Percentiles rank a stretch among this genome's conserved stretches.
phyloP scores from a whole-genome alignment of 2,888 invertebrate genomes.

The Aspidiotus rigidus region DNA sequence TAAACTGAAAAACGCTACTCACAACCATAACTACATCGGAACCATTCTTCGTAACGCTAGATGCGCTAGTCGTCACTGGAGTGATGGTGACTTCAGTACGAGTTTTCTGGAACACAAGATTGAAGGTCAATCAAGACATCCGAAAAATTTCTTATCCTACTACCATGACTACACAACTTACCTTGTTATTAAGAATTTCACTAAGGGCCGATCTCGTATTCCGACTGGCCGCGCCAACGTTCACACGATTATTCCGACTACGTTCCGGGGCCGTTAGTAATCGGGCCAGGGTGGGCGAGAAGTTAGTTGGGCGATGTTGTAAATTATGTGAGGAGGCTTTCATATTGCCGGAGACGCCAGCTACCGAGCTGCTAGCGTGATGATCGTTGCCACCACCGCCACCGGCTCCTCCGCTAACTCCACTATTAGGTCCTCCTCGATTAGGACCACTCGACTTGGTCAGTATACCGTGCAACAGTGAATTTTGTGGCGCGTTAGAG shows the following conservation, averaged over 20 bases:
- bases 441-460: slow-evolving; percentile 45
- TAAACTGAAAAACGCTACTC: slow-evolving; percentile 25
- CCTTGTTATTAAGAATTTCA: slow-evolving; percentile 32
- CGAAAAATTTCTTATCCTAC: neutral
- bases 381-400: slow-evolving; percentile 10
- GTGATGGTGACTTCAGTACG: slow-evolving; percentile 54
- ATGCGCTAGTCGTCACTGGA: slow-evolving; percentile 43
- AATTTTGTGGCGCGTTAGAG: slow-evolving; percentile 48
- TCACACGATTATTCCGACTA: slow-evolving; percentile 20
- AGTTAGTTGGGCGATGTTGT: slow-evolving; percentile 50
- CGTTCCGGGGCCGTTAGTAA: slow-evolving; percentile 59
- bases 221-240: slow-evolving; percentile 11
- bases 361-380: slow-evolving; percentile 20
- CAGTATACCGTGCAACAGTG: slow-evolving; percentile 65
- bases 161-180: neutral
- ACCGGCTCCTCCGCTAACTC: neutral
- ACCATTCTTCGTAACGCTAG: slow-evolving; percentile 36
- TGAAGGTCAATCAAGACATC: slow-evolving; percentile 16
- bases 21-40: slow-evolving; percentile 38
- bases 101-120: slow-evolving; percentile 44
- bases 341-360: neutral
- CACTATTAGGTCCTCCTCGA: neutral
- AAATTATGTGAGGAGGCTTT: slow-evolving; percentile 12
- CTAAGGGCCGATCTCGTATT: slow-evolving; percentile 24
- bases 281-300: slow-evolving; percentile 71